A percentile compares a stretch with the other conserved stretches of the same genome.
phyloP scores from a whole-genome alignment of 2,113 vertebrate species.

The Chascanopsetta lugubris region DNA sequence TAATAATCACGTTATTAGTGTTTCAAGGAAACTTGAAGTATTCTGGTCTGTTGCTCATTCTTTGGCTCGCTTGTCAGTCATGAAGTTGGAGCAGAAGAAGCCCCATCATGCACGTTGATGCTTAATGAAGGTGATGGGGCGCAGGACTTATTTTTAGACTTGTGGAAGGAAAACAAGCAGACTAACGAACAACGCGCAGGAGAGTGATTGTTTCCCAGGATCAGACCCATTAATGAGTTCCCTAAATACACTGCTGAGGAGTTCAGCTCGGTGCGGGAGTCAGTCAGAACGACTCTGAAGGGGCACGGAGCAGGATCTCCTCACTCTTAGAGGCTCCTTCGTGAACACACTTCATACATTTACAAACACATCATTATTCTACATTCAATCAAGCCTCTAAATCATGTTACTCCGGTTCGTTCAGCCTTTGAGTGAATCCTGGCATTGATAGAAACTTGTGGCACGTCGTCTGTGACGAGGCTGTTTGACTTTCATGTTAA shows the following conservation, averaged over 20 bases:
- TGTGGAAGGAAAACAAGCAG: conserved; percentile 11
- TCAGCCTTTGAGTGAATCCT: background rate
- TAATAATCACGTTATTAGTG: too few relatives aligned
- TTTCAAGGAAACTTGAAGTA: too few relatives aligned
- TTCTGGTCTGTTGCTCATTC: conserved; percentile 3
- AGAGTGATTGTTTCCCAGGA: conserved; percentile 22
- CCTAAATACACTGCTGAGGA: conserved; percentile 18
- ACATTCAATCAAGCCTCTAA: background rate
- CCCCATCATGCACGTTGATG: conserved; percentile 1
- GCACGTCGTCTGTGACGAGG: background rate
- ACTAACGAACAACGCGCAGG: conserved; percentile 26
- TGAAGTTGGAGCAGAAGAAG: background rate
- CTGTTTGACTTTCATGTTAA: background rate
- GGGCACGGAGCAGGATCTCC: too few relatives aligned
- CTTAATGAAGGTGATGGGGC: conserved; percentile 33
- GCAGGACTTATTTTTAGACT: conserved; percentile 42
- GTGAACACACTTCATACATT: too few relatives aligned
- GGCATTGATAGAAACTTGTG: background rate
- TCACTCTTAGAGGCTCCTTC: too few relatives aligned
- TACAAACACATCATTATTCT: too few relatives aligned
- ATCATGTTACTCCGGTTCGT: background rate
- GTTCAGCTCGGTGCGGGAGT: conserved; percentile 13
- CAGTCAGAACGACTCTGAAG: too few relatives aligned
- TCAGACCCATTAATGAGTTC: conserved; percentile 51
- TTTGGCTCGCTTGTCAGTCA: conserved; percentile 1